Evolutionary conservation across 2,113 vertebrate genomes (phyloP).

Genomic region (Callionymus lyra): DNA sequence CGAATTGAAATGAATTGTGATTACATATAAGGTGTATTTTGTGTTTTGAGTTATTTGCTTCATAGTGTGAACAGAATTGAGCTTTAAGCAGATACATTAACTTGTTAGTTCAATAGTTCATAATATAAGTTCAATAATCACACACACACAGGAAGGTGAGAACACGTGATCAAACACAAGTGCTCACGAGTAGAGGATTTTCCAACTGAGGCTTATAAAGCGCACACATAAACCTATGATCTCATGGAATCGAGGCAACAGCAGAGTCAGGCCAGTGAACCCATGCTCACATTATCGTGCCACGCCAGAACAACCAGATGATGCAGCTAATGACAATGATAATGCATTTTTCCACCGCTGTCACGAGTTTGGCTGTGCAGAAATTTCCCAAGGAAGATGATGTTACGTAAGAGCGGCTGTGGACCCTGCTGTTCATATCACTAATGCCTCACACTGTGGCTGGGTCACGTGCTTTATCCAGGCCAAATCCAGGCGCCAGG

Average conservation of each 20-base stretch:
- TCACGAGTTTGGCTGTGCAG: constrained; percentile 43
- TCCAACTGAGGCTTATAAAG: constrained; percentile 12
- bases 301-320: constrained; percentile 10
- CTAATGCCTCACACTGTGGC: constrained; percentile 59
- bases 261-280: constrained; percentile 1
- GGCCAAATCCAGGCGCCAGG: constrained; percentile 51
- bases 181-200: constrained; percentile 14
- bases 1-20: too few relatives aligned
- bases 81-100: too few relatives aligned
- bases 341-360: constrained; percentile 50
- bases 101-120: too few relatives aligned
- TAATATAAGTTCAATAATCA: too few relatives aligned
- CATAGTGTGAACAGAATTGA: too few relatives aligned
- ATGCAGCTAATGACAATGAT: constrained; percentile 38
- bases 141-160: background rate
- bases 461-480: constrained; percentile 56
- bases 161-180: too few relatives aligned
- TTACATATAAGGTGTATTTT: too few relatives aligned
- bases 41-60: too few relatives aligned
- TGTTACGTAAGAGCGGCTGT: constrained; percentile 53
- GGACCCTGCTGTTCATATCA: constrained; percentile 63
- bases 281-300: constrained; percentile 30
- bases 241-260: constrained; percentile 16
- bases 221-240: constrained; percentile 23
- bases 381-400: constrained; percentile 57